phyloP scores from a whole-genome alignment of 1,140 invertebrate species.

The Oscheius sp. region DNA sequence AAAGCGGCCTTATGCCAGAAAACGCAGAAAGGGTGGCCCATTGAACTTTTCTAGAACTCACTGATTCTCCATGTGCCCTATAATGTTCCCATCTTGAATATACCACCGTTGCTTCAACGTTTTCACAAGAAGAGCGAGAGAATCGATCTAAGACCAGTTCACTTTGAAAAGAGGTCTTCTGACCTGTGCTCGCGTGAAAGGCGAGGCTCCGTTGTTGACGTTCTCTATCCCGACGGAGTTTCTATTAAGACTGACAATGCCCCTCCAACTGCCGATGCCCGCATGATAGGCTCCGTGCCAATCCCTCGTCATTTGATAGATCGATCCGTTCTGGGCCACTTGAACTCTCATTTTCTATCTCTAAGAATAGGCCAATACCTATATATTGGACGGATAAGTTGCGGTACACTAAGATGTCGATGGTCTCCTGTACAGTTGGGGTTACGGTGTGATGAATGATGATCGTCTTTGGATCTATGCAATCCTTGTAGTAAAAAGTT shows the following conservation, averaged over 20 bases:
- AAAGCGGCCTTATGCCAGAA: too few relatives aligned
- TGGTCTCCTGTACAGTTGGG: background rate
- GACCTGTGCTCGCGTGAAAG: slow-evolving; percentile 11
- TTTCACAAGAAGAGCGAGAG: background rate
- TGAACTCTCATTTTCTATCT: background rate
- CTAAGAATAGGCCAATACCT: background rate
- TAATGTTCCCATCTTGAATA: background rate
- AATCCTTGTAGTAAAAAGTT: background rate
- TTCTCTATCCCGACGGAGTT: slow-evolving; percentile 14
- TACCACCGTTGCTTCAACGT: background rate
- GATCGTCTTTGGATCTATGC: background rate
- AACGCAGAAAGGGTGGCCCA: background rate
- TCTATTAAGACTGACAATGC: background rate
- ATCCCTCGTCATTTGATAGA: background rate
- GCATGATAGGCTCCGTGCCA: slow-evolving; percentile 14
- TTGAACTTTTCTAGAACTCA: background rate
- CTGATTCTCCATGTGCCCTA: background rate
- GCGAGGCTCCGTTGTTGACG: slow-evolving; percentile 9
- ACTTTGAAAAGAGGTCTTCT: background rate
- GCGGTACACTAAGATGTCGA: background rate
- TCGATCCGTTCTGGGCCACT: slow-evolving; percentile 4
- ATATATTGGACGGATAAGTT: background rate
- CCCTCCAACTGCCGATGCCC: background rate
- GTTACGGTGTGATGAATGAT: slow-evolving; percentile 1
- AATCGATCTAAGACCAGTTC: background rate